Conservation (phyloP, 2,113 vertebrate species). For the Poecile atricapillus region DNA sequence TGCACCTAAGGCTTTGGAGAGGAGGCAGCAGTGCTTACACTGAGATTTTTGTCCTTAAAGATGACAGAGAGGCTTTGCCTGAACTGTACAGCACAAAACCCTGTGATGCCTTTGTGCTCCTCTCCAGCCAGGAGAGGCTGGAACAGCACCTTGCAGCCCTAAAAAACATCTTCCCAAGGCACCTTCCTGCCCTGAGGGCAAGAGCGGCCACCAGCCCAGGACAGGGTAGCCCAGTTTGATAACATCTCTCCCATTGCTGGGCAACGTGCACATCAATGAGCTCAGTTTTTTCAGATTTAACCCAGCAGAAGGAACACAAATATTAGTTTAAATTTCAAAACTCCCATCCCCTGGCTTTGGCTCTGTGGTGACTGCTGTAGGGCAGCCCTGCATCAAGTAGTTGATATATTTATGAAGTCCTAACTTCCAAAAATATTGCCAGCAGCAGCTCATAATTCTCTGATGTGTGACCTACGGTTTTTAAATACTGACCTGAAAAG, state of each 20-base stretch:
- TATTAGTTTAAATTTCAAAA: not conserved
- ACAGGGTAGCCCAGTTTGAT: not conserved
- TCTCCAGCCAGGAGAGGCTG: not conserved
- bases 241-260: not conserved
- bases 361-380: not conserved
- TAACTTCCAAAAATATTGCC: conserved; percentile 58
- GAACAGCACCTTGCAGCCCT: not conserved
- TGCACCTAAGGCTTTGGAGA: conserved; percentile 4
- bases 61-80: not conserved
- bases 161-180: not conserved
- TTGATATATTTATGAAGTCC: conserved; percentile 65
- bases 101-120: not conserved
- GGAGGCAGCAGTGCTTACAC: not conserved
- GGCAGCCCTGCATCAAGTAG: not conserved
- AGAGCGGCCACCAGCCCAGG: not conserved
- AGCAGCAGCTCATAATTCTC: conserved; percentile 60
- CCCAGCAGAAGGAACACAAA: not conserved
- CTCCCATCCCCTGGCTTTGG: not conserved
- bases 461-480: conserved; percentile 32
- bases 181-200: not conserved
- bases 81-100: not conserved
- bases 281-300: not conserved
- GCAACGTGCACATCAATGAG: accelerated
- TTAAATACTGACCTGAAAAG: conserved; percentile 63
- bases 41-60: not conserved